phyloP scores from a whole-genome alignment of 2,888 invertebrate genomes.

The Candidula unifasciata region DNA sequence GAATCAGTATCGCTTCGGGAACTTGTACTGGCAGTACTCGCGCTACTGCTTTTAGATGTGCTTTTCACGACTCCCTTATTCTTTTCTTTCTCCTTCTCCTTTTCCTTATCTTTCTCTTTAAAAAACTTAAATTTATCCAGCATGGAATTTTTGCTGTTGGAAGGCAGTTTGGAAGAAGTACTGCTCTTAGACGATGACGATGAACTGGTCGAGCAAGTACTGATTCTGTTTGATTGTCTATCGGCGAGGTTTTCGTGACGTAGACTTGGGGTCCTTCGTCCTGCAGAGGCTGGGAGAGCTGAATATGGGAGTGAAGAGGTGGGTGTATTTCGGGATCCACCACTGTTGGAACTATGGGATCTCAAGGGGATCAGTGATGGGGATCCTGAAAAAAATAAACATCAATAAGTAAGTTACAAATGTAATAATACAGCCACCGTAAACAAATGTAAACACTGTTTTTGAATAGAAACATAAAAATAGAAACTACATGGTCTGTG shows the following conservation, averaged over 20 bases:
- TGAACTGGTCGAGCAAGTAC: conserved; percentile 61
- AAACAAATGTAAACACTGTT: no score
- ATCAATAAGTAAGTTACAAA: neutral
- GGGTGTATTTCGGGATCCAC: conserved; percentile 63
- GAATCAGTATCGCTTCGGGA: conserved; percentile 94
- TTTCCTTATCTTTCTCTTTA: conserved; percentile 81
- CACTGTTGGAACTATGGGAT: conserved; percentile 51
- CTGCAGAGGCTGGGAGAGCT: conserved; percentile 72
- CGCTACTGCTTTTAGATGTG: conserved; percentile 65
- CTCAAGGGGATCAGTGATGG: conserved; percentile 31
- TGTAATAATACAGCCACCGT: neutral
- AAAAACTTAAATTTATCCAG: conserved; percentile 94
- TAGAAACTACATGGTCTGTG: no score
- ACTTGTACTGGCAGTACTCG: conserved; percentile 75
- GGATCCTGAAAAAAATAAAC: conserved; percentile 37
- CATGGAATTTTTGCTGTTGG: conserved; percentile 87
- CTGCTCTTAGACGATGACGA: conserved; percentile 75
- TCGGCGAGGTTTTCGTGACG: conserved; percentile 65
- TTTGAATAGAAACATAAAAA: no score
- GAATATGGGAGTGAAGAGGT: conserved; percentile 65
- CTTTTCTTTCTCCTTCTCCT: conserved; percentile 65
- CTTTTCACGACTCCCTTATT: conserved; percentile 61
- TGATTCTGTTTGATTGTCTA: conserved; percentile 64
- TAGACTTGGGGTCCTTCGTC: conserved; percentile 61
- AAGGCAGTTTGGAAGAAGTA: conserved; percentile 55